These are phyloP conservation scores for Steinernema scapterisci DNA, from an alignment of 2,888 invertebrate genomes.

Conservation along the genomic window DNA sequence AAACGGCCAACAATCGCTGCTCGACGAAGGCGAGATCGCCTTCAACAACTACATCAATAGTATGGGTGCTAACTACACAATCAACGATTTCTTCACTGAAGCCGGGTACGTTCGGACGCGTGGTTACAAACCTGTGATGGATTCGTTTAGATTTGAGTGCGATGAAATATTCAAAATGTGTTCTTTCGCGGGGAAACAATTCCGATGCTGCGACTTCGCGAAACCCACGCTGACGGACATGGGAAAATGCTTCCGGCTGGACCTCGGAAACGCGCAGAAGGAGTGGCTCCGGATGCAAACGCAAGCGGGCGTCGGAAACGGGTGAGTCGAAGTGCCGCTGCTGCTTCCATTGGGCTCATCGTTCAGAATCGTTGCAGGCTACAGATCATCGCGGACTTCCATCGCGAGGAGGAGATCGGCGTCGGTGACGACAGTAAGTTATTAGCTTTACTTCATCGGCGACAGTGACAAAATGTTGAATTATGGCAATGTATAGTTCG, in stretches of 20 bases:
- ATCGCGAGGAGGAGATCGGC: conserved; percentile 54
- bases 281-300: conserved; percentile 52
- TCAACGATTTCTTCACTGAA: conserved; percentile 50
- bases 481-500: no score
- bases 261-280: conserved; percentile 47
- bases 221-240: conserved; percentile 60
- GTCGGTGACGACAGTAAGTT: conserved; percentile 23
- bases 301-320: conserved; percentile 54
- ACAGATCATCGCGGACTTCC: conserved; percentile 58
- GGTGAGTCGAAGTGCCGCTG: conserved; percentile 37
- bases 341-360: neutral
- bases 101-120: conserved; percentile 41
- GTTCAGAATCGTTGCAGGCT: conserved; percentile 40
- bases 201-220: conserved; percentile 61
- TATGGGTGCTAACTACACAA: conserved; percentile 47
- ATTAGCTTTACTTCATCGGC: neutral
- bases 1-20: neutral
- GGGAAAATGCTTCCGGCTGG: conserved; percentile 60
- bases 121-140: neutral
- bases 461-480: no score
- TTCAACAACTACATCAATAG: conserved; percentile 39
- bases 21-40: conserved; percentile 36
- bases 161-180: conserved; percentile 57
- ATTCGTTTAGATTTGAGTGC: conserved; percentile 46
- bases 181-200: conserved; percentile 55